Evolutionary conservation across 1,140 invertebrate genomes (phyloP), one percentile per base, ranked within the genome.

Genomic region (Rhopalosiphum padi): DNA sequence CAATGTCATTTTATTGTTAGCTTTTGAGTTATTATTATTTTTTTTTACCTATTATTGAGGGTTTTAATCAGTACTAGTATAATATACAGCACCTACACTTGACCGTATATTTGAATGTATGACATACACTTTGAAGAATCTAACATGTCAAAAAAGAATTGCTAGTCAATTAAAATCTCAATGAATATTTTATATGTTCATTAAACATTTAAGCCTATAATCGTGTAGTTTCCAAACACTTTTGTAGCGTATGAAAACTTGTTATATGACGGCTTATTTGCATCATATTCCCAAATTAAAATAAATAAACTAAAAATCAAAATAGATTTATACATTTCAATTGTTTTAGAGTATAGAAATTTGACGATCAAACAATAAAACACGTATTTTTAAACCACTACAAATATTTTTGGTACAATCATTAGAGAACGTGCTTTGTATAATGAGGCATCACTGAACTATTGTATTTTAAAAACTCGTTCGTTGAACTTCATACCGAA

Each of bases 391-490:
- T 11, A 60, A 90, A 30, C 48, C 88, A 2, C 22, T 9, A 90
- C 11, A 43, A 60, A 90, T 68, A 30, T 90, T 90, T 89, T 60
- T 4, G 53, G 23, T 30, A 25, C 23, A 60, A 90, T 90, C 35
- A 90, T 90, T 60, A 60, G 53, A 21, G 51, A 37, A 43, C 53
- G 53, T 60, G 53, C 23, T 53, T 89, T 51, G 87, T 60, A 90
- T 60, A 90, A 90, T 60, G 53, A 60, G 37, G n/a, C 53, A 60
- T 60, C 35, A 25, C 87, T 35, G 23, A 43, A 90, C 89, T 43
- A 60, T 90, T 90, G 53, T 60, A 43, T 60, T 90, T 90, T 68
- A 60, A 60, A 90, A n/a, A 88, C 30, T 53, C 89, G 53, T 60
- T 90, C 89, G 37, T 90, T 90, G 53, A 90, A 90, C 53, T 35